Conservation (phyloP, 2,113 vertebrate genomes). For the Blennius ocellaris region DNA sequence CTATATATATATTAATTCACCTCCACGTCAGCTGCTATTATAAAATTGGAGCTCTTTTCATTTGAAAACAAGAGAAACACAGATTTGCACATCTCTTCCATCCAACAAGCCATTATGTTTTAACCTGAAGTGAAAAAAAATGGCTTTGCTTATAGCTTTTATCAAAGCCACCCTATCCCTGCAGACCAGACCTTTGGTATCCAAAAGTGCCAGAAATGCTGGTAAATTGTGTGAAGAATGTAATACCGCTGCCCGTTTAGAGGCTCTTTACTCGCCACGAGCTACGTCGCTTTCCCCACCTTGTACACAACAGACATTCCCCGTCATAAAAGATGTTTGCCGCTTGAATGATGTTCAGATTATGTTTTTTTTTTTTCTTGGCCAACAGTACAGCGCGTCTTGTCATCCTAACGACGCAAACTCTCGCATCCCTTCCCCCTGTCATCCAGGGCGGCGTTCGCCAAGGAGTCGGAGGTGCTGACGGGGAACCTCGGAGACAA, state of each 20-base stretch:
- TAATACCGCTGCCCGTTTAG: conserved; percentile 14
- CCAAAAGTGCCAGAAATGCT: conserved; percentile 9
- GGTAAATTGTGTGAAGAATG: conserved; percentile 18
- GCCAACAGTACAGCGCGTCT: too few species aligned
- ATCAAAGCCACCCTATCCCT: conserved; percentile 15
- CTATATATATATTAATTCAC: background rate
- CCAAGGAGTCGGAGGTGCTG: conserved; percentile 97
- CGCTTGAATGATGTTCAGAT: too few species aligned
- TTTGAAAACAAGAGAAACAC: background rate
- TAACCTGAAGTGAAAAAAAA: conserved; percentile 36
- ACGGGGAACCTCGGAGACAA: conserved; percentile 98
- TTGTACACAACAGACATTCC: background rate
- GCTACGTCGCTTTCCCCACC: background rate
- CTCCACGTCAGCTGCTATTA: conserved; percentile 9
- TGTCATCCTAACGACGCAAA: conserved; percentile 4
- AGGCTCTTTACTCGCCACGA: background rate
- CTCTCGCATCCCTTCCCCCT: background rate
- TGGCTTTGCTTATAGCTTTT: conserved; percentile 25
- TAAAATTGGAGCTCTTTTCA: conserved; percentile 10
- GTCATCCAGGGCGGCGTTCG: conserved; percentile 89
- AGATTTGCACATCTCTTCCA: conserved; percentile 16
- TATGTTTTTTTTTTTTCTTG: too few species aligned
- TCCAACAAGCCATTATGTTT: conserved; percentile 37
- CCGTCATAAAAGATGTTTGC: background rate
- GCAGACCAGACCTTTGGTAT: conserved; percentile 10